These are phyloP conservation scores for Polypedilum pembai DNA, from an alignment of 1,140 invertebrate species.

Conservation along the genomic window DNA sequence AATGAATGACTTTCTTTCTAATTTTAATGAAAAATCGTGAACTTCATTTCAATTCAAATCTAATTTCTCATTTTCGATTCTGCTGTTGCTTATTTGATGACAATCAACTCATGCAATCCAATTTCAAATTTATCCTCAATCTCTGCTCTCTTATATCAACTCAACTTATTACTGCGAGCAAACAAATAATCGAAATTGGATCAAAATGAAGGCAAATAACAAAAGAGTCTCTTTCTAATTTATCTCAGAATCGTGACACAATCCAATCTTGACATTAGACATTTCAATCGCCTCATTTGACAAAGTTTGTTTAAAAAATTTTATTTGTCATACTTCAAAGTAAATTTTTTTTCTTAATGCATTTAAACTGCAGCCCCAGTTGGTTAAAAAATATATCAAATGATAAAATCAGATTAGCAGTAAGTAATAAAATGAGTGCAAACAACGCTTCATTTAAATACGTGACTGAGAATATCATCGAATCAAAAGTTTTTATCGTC, in stretches of 20 bases:
- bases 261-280: not conserved
- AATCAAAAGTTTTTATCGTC: not conserved
- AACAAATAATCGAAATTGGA: not conserved
- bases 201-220: not conserved
- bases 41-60: constrained; percentile 2
- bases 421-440: constrained; percentile 8
- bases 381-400: not conserved
- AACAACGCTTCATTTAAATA: constrained; percentile 9
- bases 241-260: constrained; percentile 8
- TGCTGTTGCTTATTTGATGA: too few relatives aligned
- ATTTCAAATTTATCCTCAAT: too few relatives aligned
- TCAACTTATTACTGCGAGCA: too few relatives aligned
- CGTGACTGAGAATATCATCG: constrained; percentile 4
- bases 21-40: not conserved
- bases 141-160: too few relatives aligned
- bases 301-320: not conserved
- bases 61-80: too few relatives aligned
- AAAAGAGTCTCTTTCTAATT: not conserved
- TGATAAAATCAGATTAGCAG: not conserved
- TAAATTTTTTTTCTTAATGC: not conserved
- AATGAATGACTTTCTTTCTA: not conserved
- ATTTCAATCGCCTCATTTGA: constrained; percentile 17
- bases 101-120: too few relatives aligned
- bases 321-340: not conserved
- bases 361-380: not conserved